Evolutionary conservation across 2,888 invertebrate genomes (phyloP).

Genomic region (Acanthosepion esculentum): DNA sequence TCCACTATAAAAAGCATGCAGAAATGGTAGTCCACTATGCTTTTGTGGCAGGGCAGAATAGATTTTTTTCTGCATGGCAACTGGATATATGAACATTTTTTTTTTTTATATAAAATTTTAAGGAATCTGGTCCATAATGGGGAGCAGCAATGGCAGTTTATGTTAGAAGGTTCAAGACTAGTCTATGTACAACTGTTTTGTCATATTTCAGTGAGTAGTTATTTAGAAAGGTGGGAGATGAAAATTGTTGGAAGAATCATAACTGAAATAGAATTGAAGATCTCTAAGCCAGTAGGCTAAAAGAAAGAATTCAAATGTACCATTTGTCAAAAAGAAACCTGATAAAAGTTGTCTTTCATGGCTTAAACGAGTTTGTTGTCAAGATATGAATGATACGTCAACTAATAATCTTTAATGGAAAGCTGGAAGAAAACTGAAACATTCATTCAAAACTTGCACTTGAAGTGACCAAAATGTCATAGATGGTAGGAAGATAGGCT

Average conservation of each 20-base stretch:
- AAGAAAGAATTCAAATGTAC: not conserved
- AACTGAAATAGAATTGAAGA: conserved; percentile 2
- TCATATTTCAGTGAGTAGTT: not conserved
- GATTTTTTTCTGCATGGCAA: not conserved
- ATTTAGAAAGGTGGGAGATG: not conserved
- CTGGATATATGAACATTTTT: not conserved
- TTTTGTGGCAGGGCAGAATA: conserved; percentile 17
- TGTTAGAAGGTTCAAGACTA: not conserved
- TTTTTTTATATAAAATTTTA: not conserved
- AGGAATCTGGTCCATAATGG: not conserved
- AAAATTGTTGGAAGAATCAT: conserved; percentile 3
- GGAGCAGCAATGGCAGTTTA: not conserved
- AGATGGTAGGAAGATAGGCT: not conserved
- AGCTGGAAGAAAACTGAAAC: conserved; percentile 24
- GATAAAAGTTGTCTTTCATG: not conserved
- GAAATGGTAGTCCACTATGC: conserved; percentile 33
- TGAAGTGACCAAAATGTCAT: not conserved
- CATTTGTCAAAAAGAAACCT: conserved; percentile 24
- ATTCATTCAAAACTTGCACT: not conserved
- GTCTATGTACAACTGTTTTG: not conserved
- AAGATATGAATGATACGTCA: too few relatives aligned
- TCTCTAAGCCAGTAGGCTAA: not conserved
- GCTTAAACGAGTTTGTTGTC: not conserved
- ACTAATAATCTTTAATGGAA: not conserved
- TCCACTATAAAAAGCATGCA: conserved; percentile 33